phyloP scores from a whole-genome alignment of 2,113 vertebrate species.

The Suricata suricatta region DNA sequence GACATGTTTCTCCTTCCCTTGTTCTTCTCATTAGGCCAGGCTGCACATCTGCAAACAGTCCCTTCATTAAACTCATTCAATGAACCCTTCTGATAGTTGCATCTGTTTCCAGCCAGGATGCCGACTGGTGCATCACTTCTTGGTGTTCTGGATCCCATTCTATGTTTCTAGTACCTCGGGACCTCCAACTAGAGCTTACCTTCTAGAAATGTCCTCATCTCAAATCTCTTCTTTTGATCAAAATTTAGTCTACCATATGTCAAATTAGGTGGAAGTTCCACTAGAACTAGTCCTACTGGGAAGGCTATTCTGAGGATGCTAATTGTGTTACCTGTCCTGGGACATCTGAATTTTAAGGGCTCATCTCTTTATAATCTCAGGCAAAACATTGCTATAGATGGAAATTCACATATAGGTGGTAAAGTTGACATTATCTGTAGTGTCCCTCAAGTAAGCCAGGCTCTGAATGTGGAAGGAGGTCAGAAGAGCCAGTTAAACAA shows the following conservation, averaged over 20 bases:
- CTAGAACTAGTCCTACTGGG: not conserved
- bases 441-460: not conserved
- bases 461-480: not conserved
- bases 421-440: not conserved
- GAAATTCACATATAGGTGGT: not conserved
- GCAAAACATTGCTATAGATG: not conserved
- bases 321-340: not conserved
- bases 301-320: not conserved
- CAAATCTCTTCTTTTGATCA: not conserved
- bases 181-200: not conserved
- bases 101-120: not conserved
- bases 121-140: not conserved
- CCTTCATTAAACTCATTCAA: not conserved
- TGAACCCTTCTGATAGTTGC: not conserved
- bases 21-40: not conserved
- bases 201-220: not conserved
- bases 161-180: not conserved
- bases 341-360: not conserved
- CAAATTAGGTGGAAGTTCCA: not conserved
- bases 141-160: not conserved
- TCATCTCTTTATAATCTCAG: not conserved
- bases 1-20: not conserved
- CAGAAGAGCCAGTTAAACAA: not conserved
- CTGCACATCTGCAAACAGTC: not conserved
- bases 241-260: not conserved